phyloP scores from a whole-genome alignment of 2,797 vertebrate genomes.

The Acrossocheilus wenchowensis region DNA sequence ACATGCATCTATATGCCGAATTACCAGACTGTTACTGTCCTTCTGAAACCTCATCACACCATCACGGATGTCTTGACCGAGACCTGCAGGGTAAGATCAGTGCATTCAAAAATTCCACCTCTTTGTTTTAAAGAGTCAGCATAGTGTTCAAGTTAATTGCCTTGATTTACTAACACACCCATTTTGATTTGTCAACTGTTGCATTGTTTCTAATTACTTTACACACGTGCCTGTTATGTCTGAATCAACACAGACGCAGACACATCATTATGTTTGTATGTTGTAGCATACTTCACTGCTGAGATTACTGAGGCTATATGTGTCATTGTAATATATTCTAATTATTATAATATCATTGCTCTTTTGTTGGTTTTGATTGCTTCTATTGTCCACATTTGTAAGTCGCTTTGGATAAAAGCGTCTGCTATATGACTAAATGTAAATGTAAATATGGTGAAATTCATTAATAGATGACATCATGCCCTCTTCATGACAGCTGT shows the following conservation, averaged over 20 bases:
- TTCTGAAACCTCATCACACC: slow-evolving; percentile 77
- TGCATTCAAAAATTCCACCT: background rate
- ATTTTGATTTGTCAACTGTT: background rate
- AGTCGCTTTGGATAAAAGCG: background rate
- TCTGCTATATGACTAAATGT: background rate
- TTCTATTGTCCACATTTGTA: background rate
- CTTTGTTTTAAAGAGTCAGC: background rate
- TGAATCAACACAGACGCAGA: background rate
- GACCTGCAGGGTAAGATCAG: slow-evolving; percentile 81
- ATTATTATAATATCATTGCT: background rate
- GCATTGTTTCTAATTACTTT: background rate
- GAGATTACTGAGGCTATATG: background rate
- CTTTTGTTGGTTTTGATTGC: background rate
- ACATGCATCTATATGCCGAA: slow-evolving; percentile 79
- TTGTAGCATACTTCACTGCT: background rate
- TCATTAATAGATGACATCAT: slow-evolving; percentile 21
- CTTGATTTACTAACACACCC: background rate
- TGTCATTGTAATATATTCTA: background rate
- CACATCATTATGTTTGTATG: background rate
- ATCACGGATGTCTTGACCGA: slow-evolving; percentile 80
- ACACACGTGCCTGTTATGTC: background rate
- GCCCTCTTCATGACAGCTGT: slow-evolving; percentile 19
- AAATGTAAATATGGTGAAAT: background rate
- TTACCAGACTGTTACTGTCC: slow-evolving; percentile 72
- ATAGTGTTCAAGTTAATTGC: background rate